Base-by-base conservation (phyloP, 2,888 invertebrate species). In the Dichetophora obliterata region DNA sequence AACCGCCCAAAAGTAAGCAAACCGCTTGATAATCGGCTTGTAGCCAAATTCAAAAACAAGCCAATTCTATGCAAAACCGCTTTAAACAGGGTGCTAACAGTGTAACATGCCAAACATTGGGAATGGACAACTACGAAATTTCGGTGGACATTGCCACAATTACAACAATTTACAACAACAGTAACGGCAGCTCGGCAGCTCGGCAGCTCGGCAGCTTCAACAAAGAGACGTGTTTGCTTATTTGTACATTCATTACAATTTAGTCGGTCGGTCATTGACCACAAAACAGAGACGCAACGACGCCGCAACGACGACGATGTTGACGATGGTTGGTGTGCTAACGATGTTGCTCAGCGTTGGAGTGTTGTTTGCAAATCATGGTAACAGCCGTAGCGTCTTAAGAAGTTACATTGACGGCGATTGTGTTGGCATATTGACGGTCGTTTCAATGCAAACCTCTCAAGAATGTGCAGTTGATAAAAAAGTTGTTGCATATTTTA, bases 241-340 rank as follows among this genome's bases (percentile, higher is more conserved):
- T 34, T 71, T 19, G 37, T 31, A 43, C 37, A 54, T 22, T 74
- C 66, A 66, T 74, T 74, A 43, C 54, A 65, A 43, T 85, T 83
- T 82, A 84, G 85, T 86, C 85, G 86, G 84, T 85, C 86, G 86
- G 86, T 87, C 87, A 86, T 86, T 86, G 86, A 86, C 87, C 87
- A 85, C 75, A 82, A 83, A 82, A 80, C 85, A 84, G 82, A 85
- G 85, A 86, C 84, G 84, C 84, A 82, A 80, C 86, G 83, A 83
- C 83, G 84, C 85, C 19, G 31, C 16, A 14, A 22, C 72, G 54
- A 48, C 69, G 31, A 19, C 34, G 52, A 66, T 34, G 65, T 9
- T 16, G 61, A 27, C 43, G 57, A 52, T 31, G 68, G n/a, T 24
- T 22, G 54, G 11, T 57, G 37, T 22, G 66, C 19, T 72, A 59